Evolutionary conservation across 1,140 invertebrate genomes (phyloP), one percentile per base, ranked within the genome.

Genomic region (Micrasema minimum): DNA sequence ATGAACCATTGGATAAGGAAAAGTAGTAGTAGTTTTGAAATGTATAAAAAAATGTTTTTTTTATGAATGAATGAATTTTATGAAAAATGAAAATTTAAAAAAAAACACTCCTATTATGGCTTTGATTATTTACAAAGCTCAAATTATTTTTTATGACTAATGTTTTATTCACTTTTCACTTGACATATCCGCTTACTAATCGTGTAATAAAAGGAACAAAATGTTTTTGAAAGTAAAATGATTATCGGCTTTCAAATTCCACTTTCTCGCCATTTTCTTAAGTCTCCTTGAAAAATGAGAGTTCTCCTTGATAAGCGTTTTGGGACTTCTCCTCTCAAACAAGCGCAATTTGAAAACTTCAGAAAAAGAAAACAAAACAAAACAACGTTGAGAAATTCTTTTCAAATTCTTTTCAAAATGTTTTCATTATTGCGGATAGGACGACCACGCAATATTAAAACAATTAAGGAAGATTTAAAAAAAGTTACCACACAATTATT

Each of bases 241-340:
- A 48, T 48, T 48, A 20, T 22, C 0, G 46, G 20, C 46, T 48
- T 48, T 22, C 20, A 48, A 22, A 48, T 48, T 48, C 46, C 46
- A 48, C 46, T 48, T 22, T 20, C 18, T 7, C 26, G 2, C 26
- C 20, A 20, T 48, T 48, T 14, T 48, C 20, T 48, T 48, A 48
- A 48, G 46, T 10, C 46, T 48, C 7, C 46, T 48, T 48, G 16
- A 20, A 20, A 48, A 48, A n/a, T 16, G 46, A 48, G 46, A 48
- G 46, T 48, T 11, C 46, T 48, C 16, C 0, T n/a, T 2, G 46
- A 16, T 48, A 48, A 48, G 46, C 46, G 46, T 48, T 48, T 48
- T 22, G 18, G 46, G 46, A 20, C 18, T 10, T 20, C 46, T 20
- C 26, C 18, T 20, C 16, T 18, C 16, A 48, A 48, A 48, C 20